Evolutionary conservation across 2,888 invertebrate genomes (phyloP).

Genomic region (Venusia cambrica): DNA sequence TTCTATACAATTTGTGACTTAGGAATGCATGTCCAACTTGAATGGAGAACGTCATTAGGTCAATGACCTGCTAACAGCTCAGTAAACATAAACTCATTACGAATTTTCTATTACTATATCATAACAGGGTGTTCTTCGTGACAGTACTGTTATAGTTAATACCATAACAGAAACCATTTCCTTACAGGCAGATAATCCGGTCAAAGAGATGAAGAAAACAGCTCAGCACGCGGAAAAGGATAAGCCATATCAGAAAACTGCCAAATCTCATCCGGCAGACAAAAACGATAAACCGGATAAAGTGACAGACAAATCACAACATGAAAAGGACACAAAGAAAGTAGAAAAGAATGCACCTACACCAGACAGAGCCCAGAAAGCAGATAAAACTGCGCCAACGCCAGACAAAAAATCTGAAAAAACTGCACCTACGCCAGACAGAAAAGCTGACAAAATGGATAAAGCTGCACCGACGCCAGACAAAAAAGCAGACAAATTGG

Average conservation of each 20-base stretch:
- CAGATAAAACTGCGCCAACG: conserved; percentile 37
- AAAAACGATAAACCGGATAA: no score
- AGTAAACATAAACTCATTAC: not conserved
- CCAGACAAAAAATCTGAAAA: conserved; percentile 40
- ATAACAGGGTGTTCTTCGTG: no score
- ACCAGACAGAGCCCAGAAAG: no score
- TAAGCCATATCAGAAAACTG: conserved; percentile 45
- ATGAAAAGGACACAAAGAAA: no score
- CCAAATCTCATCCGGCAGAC: no score
- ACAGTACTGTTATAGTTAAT: not conserved
- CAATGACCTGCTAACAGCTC: not conserved
- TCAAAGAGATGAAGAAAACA: conserved; percentile 72
- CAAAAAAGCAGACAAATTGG: conserved; percentile 26
- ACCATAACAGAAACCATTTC: conserved; percentile 1
- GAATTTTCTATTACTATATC: no score
- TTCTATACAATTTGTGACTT: no score
- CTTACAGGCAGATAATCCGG: conserved; percentile 51
- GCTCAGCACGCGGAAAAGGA: conserved; percentile 69
- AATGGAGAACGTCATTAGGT: not conserved
- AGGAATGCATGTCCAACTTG: no score
- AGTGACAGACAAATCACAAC: no score
- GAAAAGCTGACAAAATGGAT: conserved; percentile 30
- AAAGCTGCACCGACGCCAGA: conserved; percentile 36
- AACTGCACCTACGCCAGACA: conserved; percentile 29
- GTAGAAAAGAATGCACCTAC: no score